A percentile compares a stretch with the other conserved stretches of the same genome.
Conservation (phyloP, 2,797 vertebrate species). For the Phoeniculus purpureus region DNA sequence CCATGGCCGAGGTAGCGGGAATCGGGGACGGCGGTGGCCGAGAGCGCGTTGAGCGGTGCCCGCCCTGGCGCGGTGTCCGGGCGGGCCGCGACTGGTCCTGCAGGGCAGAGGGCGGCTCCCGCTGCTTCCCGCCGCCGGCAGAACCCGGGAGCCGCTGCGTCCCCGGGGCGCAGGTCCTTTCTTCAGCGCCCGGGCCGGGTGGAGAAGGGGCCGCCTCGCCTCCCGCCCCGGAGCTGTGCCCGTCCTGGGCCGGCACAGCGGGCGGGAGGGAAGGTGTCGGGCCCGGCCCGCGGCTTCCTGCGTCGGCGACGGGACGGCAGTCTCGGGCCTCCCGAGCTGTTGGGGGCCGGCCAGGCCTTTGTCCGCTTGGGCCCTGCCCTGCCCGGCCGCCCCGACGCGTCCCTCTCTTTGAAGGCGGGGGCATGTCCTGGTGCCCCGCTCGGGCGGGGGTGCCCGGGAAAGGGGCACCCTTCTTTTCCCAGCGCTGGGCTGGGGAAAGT, state of each 20-base stretch:
- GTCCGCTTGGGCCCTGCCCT: neutral
- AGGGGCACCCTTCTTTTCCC: neutral
- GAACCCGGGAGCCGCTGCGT: neutral
- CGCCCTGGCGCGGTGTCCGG: neutral
- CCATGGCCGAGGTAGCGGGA: constrained; percentile 53
- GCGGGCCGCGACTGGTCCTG: neutral
- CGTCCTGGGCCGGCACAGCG: neutral
- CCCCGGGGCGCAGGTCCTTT: neutral
- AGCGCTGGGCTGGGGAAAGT: neutral
- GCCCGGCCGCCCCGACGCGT: neutral
- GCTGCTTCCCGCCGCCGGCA: neutral
- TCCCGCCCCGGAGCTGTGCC: neutral
- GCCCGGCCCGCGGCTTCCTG: constrained; percentile 33
- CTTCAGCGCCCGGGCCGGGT: neutral
- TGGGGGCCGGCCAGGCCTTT: constrained; percentile 13
- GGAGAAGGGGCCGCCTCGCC: neutral
- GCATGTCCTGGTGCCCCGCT: neutral
- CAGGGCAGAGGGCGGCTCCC: neutral
- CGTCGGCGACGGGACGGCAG: neutral
- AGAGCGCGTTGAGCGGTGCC: neutral
- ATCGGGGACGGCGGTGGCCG: neutral
- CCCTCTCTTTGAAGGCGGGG: rapidly evolving
- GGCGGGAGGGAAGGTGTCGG: neutral
- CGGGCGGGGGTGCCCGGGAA: neutral
- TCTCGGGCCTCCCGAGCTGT: neutral